A percentile compares a stretch with the other conserved stretches of the same genome.
Evolutionary conservation across 2,888 invertebrate species (phyloP).

Genomic region (Cephus spinipes): DNA sequence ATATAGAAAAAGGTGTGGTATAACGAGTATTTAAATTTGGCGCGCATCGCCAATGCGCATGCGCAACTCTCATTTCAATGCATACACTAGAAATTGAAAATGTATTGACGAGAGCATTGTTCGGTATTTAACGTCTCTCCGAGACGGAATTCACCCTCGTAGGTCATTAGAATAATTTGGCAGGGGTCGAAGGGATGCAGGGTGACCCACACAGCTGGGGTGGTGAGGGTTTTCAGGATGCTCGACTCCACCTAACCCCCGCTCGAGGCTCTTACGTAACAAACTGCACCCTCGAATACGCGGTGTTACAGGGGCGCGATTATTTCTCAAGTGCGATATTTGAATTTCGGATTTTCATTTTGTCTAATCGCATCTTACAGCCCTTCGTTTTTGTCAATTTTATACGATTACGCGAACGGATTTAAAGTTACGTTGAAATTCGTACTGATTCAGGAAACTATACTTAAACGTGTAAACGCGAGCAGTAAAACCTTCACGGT

Average conservation of each 20-base stretch:
- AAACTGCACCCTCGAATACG: constrained; percentile 21
- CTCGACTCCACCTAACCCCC: not conserved
- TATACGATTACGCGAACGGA: constrained; percentile 41
- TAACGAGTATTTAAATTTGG: not conserved
- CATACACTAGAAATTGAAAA: constrained; percentile 1
- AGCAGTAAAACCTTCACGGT: not conserved
- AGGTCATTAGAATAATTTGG: constrained; percentile 52
- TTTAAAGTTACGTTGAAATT: not conserved
- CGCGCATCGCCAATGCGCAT: not conserved
- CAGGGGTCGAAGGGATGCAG: constrained; percentile 36
- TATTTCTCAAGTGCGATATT: constrained; percentile 51
- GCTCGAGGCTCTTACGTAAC: constrained; percentile 20
- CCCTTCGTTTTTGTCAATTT: constrained; percentile 27
- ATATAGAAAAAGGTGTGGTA: not conserved
- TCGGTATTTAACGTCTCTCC: constrained; percentile 20
- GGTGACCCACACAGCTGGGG: constrained; percentile 37
- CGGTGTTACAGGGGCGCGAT: constrained; percentile 29
- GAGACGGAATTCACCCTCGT: constrained; percentile 18
- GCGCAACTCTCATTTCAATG: not conserved
- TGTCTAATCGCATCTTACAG: constrained; percentile 39
- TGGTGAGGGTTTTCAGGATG: constrained; percentile 20
- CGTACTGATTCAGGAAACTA: not conserved
- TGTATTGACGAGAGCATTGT: constrained; percentile 20
- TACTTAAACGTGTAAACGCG: not conserved
- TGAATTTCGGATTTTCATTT: constrained; percentile 56